These are phyloP conservation scores for Magallana angulata DNA, from an alignment of 1,140 invertebrate species.

Conservation along the genomic window DNA sequence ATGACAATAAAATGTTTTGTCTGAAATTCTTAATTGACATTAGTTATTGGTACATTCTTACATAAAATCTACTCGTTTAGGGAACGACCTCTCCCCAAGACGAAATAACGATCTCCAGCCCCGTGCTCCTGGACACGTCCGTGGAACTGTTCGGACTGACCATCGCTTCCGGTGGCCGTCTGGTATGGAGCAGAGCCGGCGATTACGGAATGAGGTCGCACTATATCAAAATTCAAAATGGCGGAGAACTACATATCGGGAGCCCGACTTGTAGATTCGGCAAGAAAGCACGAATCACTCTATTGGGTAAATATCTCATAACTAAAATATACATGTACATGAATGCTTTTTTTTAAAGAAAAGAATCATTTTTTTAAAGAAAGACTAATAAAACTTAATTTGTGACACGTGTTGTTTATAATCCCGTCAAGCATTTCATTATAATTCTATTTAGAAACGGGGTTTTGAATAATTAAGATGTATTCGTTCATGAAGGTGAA, in stretches of 20 bases:
- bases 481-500: neutral
- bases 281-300: slow-evolving; percentile 6
- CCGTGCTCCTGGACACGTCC: slow-evolving; percentile 31
- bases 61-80: neutral
- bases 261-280: neutral
- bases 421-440: too few relatives aligned
- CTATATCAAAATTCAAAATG: slow-evolving; percentile 23
- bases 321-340: too few relatives aligned
- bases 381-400: too few relatives aligned
- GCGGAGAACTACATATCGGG: slow-evolving; percentile 35
- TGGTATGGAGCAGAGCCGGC: slow-evolving; percentile 15
- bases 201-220: neutral
- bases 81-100: neutral
- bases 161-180: neutral
- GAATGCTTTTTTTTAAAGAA: too few relatives aligned
- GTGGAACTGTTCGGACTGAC: slow-evolving; percentile 24
- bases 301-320: slow-evolving; percentile 1
- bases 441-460: too few relatives aligned
- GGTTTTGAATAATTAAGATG: too few relatives aligned
- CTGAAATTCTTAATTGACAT: neutral
- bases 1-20: neutral
- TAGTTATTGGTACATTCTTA: neutral
- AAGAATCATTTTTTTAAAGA: too few relatives aligned
- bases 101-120: neutral
- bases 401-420: too few relatives aligned